A percentile compares a stretch with the other conserved stretches of the same genome.
These are phyloP conservation scores for Centruroides vittatus DNA, from an alignment of 1,140 invertebrate species.

Conservation along the genomic window DNA sequence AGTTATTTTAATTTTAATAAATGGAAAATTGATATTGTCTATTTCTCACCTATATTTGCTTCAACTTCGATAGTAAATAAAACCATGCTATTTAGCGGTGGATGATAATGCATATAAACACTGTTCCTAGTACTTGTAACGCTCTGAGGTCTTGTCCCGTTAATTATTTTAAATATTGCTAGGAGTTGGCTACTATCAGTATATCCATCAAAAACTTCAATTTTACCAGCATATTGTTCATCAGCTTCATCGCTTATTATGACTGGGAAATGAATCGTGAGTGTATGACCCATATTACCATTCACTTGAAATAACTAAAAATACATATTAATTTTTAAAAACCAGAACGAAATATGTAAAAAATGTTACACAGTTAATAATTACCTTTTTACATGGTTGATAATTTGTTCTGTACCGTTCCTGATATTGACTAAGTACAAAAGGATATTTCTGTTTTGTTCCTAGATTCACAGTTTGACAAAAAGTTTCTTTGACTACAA, in stretches of 20 bases:
- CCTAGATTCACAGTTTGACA: constrained; percentile 16
- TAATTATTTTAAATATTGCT: constrained; percentile 28
- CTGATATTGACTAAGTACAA: constrained; percentile 16
- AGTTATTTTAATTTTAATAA: too few relatives aligned
- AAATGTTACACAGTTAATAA: neutral
- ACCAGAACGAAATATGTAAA: neutral
- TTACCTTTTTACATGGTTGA: constrained; percentile 8
- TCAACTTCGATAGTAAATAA: constrained; percentile 57
- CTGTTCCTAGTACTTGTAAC: constrained; percentile 58
- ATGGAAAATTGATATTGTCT: neutral
- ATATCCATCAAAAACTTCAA: constrained; percentile 63
- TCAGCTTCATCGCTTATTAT: constrained; percentile 43
- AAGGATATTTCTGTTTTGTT: constrained; percentile 18
- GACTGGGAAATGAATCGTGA: constrained; percentile 69
- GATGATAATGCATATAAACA: constrained; percentile 57
- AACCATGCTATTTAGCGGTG: constrained; percentile 48
- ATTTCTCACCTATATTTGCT: constrained; percentile 29
- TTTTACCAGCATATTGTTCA: constrained; percentile 49
- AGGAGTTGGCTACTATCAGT: constrained; percentile 10
- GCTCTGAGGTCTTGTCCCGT: constrained; percentile 68
- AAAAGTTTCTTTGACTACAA: constrained; percentile 13
- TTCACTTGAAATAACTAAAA: constrained; percentile 31
- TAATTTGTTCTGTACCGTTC: neutral
- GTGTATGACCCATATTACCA: constrained; percentile 46
- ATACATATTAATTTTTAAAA: constrained; percentile 36